phyloP scores from a whole-genome alignment of 2,888 invertebrate genomes.

The Itoplectis maculator region DNA sequence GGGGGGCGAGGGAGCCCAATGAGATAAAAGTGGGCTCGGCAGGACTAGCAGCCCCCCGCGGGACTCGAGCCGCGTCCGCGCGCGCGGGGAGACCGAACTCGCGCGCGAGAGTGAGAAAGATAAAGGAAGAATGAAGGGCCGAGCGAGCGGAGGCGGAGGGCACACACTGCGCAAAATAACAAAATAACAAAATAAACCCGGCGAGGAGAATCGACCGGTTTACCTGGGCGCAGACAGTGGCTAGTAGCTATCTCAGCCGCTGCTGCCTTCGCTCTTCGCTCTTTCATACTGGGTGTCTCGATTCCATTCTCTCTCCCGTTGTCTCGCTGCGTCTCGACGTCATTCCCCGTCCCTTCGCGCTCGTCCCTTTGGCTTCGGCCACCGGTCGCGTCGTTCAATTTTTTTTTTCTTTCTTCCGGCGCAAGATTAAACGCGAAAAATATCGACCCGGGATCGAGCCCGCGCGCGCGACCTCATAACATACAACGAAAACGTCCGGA shows the following conservation, averaged over 20 bases:
- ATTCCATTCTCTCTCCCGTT: constrained; percentile 49
- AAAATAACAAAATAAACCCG: constrained; percentile 56
- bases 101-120: constrained; percentile 46
- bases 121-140: constrained; percentile 47
- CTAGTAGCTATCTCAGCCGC: constrained; percentile 67
- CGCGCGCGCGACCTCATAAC: constrained; percentile 45
- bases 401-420: constrained; percentile 64
- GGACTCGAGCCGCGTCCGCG: constrained; percentile 57
- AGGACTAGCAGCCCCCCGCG: constrained; percentile 51
- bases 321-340: no score
- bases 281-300: constrained; percentile 59
- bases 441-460: constrained; percentile 24
- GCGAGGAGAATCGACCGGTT: constrained; percentile 79
- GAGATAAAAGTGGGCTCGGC: constrained; percentile 66
- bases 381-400: constrained; percentile 64
- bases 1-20: constrained; percentile 17
- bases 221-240: constrained; percentile 76
- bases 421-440: constrained; percentile 14
- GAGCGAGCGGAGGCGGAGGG: constrained; percentile 65
- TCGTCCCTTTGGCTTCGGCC: constrained; percentile 32
- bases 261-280: constrained; percentile 62
- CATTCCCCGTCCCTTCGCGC: no score
- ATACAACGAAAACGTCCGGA: constrained; percentile 31
- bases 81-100: constrained; percentile 29
- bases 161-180: constrained; percentile 50